These are phyloP conservation scores for Mionectes olivaceus DNA, from an alignment of 2,797 vertebrate species.

Conservation along the genomic window DNA sequence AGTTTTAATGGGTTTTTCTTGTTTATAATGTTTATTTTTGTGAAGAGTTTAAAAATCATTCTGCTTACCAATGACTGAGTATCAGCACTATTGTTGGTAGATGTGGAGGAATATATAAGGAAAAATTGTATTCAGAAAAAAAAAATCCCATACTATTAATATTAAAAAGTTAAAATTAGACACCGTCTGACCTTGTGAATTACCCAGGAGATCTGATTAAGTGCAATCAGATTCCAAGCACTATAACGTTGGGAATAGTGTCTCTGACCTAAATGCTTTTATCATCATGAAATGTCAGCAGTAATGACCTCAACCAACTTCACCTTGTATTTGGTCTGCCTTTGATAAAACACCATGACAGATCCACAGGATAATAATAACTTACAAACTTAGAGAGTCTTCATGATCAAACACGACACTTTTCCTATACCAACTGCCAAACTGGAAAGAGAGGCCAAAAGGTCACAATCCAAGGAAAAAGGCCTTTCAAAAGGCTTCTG, in stretches of 20 bases:
- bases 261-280: constrained; percentile 21
- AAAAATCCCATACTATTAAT: neutral
- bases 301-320: constrained; percentile 54
- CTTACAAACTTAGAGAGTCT: neutral
- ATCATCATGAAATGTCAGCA: constrained; percentile 49
- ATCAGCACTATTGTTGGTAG: neutral
- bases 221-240: constrained; percentile 47
- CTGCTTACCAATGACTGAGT: neutral
- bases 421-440: constrained; percentile 32
- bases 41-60: neutral
- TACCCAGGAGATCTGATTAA: constrained; percentile 47
- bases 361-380: constrained; percentile 34
- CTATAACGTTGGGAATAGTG: constrained; percentile 7
- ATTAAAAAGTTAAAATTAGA: constrained; percentile 52
- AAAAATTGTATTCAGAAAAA: neutral
- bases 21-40: neutral
- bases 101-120: neutral
- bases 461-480: neutral
- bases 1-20: neutral
- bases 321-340: constrained; percentile 47
- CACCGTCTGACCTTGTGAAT: constrained; percentile 25
- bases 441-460: neutral
- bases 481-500: neutral
- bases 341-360: constrained; percentile 35
- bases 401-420: constrained; percentile 52